Base-by-base conservation (phyloP, 1,140 invertebrate species). In the Polypedilum pembai region DNA sequence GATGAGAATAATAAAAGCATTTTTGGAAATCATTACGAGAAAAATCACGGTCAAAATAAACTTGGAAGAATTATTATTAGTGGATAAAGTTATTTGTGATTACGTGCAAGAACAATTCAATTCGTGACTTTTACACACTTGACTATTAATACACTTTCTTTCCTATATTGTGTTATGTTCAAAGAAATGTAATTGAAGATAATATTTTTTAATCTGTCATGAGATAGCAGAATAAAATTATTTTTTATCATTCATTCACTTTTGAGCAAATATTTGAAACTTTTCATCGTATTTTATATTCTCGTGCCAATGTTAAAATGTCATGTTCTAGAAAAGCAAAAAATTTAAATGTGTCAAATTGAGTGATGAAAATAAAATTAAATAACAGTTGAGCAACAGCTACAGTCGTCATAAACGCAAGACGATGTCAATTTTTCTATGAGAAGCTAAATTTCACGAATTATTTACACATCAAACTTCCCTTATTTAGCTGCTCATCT, bases 11-110 rank as follows among this genome's bases (percentile, higher is more conserved):
- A 12, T 15, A 56, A 56, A 56, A 56, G 12, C 24, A 33, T 33
- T 3, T 33, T 33, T 33, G 24, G 5, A 33, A 33, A 33, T 33
- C 24, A 33, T 33, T 33, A 33, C 24, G 24, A 3, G 24, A 33
- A 33, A 33, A 33, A 33, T 33, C 24, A 33, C 24, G 24, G 5
- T 33, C 24, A 33, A 33, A 33, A 33, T 33, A 33, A 33, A 33
- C 24, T 33, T 33, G 24, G 2, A 33, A 33, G 24, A 33, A 33
- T 33, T 33, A 33, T 33, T 33, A 56, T n/a, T 56, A 56, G 45
- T 56, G 45, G n/a, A 56, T 56, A 56, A n/a, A 56, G 45, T 56
- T 56, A 56, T 56, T 56, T 56, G 45, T 56, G 45, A 56, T 56
- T 56, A 56, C 45, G 45, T 56, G 45, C 45, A 56, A 56, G 10